Percentiles rank a stretch among this genome's conserved stretches.
Conservation (phyloP, 2,113 vertebrate genomes). For the Fregetta grallaria region DNA sequence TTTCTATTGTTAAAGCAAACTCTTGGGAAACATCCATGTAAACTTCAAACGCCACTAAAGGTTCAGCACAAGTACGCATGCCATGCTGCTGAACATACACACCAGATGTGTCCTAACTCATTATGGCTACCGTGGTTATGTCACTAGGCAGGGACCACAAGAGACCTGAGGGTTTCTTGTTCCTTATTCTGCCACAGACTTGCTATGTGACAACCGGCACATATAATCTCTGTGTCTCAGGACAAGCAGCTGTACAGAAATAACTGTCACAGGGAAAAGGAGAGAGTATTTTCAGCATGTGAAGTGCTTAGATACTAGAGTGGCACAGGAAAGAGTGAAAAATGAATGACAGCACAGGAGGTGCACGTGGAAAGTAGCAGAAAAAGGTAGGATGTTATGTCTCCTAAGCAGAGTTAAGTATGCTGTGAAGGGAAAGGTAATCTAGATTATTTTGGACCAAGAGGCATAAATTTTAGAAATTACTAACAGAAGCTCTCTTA, state of each 20-base stretch:
- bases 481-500: background rate
- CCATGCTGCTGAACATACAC: background rate
- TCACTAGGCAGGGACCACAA: background rate
- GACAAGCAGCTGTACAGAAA: background rate
- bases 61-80: background rate
- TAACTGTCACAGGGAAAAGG: background rate
- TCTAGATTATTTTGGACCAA: background rate
- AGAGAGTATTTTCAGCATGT: background rate
- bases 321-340: background rate
- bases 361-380: background rate
- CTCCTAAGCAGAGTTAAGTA: background rate
- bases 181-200: background rate
- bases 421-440: background rate
- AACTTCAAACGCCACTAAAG: background rate
- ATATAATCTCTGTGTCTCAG: background rate
- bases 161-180: background rate
- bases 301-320: background rate
- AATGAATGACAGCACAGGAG: background rate
- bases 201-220: background rate
- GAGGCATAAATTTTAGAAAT: background rate
- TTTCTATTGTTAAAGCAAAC: background rate
- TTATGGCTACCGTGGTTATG: accelerated
- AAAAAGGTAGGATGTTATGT: background rate
- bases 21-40: background rate
- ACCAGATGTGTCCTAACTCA: background rate